These are phyloP conservation scores for Nematostella vectensis DNA, from an alignment of 92 coral and sea anemone species.

Conservation along the genomic window DNA sequence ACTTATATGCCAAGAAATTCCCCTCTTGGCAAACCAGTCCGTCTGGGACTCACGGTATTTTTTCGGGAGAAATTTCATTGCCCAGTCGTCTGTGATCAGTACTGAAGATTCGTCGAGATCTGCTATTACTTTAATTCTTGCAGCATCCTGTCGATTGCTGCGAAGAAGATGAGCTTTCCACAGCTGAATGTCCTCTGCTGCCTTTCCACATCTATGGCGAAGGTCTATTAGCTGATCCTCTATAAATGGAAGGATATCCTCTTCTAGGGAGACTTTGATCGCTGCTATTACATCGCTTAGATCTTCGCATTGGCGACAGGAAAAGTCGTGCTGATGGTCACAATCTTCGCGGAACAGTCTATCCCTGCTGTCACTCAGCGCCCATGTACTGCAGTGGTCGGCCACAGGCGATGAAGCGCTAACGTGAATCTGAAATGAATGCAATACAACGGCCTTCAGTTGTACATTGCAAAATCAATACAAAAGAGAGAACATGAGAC, in stretches of 20 bases:
- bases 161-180: slow-evolving; percentile 40
- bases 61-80: slow-evolving; percentile 30
- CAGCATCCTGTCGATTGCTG: slow-evolving; percentile 23
- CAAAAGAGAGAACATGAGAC: too few species aligned
- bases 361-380: too few species aligned
- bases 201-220: slow-evolving; percentile 17
- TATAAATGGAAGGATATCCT: neutral
- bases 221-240: slow-evolving; percentile 28
- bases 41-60: slow-evolving; percentile 26
- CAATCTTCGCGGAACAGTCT: slow-evolving; percentile 18
- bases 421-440: neutral
- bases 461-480: neutral
- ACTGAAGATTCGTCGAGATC: slow-evolving; percentile 17
- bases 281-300: slow-evolving; percentile 14
- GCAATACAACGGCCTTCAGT: neutral
- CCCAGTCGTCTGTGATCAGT: slow-evolving; percentile 23
- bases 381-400: too few species aligned
- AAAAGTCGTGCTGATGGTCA: slow-evolving; percentile 33
- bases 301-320: slow-evolving; percentile 31
- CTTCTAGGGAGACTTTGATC: slow-evolving; percentile 31
- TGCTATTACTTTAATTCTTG: slow-evolving; percentile 6
- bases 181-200: slow-evolving; percentile 8
- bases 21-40: slow-evolving; percentile 42
- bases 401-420: too few species aligned
- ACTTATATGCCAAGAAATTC: slow-evolving; percentile 43